Evolutionary conservation across 1,140 invertebrate species (phyloP).

Genomic region (Tyrophagus putrescentiae): DNA sequence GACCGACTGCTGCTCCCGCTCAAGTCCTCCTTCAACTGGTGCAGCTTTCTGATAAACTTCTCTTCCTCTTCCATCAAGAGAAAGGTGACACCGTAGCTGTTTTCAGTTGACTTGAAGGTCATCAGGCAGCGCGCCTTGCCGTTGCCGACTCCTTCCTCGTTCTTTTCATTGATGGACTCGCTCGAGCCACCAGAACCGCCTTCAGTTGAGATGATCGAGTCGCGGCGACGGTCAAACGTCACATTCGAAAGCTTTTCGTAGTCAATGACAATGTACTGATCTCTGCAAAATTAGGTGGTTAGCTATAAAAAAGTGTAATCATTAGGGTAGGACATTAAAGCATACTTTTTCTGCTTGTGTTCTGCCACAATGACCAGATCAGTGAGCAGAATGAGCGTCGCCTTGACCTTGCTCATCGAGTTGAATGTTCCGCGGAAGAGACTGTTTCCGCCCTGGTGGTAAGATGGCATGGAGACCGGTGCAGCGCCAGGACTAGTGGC

Average conservation of each 20-base stretch:
- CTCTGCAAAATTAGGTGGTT: not conserved
- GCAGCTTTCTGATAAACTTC: too few relatives aligned
- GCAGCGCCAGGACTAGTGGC: not conserved
- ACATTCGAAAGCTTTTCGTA: not conserved
- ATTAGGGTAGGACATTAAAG: not conserved
- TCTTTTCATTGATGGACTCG: too few relatives aligned
- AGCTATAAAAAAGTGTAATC: not conserved
- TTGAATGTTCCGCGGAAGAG: not conserved
- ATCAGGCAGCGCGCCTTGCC: too few relatives aligned
- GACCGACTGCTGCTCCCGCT: too few relatives aligned
- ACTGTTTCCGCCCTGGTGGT: not conserved
- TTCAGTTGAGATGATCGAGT: too few relatives aligned
- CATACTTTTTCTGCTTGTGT: constrained; percentile 6
- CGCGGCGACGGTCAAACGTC: not conserved
- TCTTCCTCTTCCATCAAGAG: too few relatives aligned
- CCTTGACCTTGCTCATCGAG: not conserved
- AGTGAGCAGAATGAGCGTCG: not conserved
- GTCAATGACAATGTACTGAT: constrained; percentile 10
- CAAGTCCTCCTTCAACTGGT: too few relatives aligned
- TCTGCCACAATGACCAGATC: not conserved
- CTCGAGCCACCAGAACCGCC: too few relatives aligned
- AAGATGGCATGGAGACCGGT: constrained; percentile 1
- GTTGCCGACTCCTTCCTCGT: too few relatives aligned
- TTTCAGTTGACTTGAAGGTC: too few relatives aligned
- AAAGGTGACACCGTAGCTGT: too few relatives aligned